phyloP scores from a whole-genome alignment of 2,113 vertebrate genomes.

The Oenanthe oenanthe region DNA sequence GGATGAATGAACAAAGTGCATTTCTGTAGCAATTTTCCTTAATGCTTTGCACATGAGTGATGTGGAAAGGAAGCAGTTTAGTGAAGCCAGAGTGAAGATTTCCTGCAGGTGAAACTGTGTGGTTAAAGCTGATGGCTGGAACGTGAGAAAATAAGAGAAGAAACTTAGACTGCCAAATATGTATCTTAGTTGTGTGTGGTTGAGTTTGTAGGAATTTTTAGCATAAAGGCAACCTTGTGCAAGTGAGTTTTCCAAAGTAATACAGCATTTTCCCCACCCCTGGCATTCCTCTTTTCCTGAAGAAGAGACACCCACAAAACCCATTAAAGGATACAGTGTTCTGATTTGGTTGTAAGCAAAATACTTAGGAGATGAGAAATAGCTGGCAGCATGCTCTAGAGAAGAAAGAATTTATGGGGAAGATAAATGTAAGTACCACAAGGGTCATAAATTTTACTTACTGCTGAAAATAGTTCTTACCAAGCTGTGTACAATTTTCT shows the following conservation, averaged over 20 bases:
- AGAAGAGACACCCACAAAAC: neutral
- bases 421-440: neutral
- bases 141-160: neutral
- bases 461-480: constrained; percentile 10
- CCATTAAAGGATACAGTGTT: constrained; percentile 27
- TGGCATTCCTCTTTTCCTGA: neutral
- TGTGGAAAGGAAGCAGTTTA: neutral
- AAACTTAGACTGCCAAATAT: neutral
- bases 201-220: neutral
- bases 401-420: constrained; percentile 13
- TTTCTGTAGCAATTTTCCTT: neutral
- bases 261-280: neutral
- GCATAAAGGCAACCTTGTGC: neutral
- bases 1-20: neutral
- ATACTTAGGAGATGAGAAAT: constrained; percentile 24
- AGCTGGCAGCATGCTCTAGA: neutral
- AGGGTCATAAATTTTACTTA: constrained; percentile 33
- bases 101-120: neutral
- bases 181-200: neutral
- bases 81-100: neutral
- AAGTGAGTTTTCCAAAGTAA: neutral
- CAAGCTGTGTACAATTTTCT: neutral
- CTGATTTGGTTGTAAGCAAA: neutral
- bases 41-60: neutral
- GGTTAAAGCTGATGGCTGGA: neutral